These are phyloP conservation scores for Pachypanchax playfairii DNA, from an alignment of 2,113 vertebrate genomes.

Conservation along the genomic window DNA sequence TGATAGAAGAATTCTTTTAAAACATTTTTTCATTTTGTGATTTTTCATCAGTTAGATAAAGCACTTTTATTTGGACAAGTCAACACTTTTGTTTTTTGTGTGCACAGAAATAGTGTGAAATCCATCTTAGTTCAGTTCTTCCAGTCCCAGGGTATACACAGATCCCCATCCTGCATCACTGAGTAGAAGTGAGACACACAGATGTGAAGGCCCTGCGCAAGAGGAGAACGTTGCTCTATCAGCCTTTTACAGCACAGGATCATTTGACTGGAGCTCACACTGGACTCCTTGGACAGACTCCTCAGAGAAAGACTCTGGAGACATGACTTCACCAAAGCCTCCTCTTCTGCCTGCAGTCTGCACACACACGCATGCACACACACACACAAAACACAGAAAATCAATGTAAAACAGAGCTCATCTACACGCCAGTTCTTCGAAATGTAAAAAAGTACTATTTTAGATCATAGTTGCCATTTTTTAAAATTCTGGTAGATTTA, in stretches of 20 bases:
- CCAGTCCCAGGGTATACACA: constrained; percentile 97
- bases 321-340: constrained; percentile 77
- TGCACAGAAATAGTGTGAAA: no score
- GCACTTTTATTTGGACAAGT: no score
- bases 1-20: no score
- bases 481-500: no score
- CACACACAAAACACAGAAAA: no score
- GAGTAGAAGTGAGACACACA: constrained; percentile 93
- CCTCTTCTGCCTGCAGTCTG: constrained; percentile 87
- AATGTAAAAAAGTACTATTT: neutral
- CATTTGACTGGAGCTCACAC: constrained; percentile 90
- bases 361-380: no score
- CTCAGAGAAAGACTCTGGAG: constrained; percentile 81
- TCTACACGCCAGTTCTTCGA: no score
- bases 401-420: no score
- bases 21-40: no score
- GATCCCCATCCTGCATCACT: constrained; percentile 93
- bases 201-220: constrained; percentile 86
- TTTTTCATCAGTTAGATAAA: no score
- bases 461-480: no score
- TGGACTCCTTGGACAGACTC: constrained; percentile 89
- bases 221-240: constrained; percentile 78
- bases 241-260: constrained; percentile 86
- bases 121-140: constrained; percentile 76
- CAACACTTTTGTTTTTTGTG: no score